Evolutionary conservation across 92 coral and sea anemone species (phyloP).

Genomic region (Bergia puertoricense): DNA sequence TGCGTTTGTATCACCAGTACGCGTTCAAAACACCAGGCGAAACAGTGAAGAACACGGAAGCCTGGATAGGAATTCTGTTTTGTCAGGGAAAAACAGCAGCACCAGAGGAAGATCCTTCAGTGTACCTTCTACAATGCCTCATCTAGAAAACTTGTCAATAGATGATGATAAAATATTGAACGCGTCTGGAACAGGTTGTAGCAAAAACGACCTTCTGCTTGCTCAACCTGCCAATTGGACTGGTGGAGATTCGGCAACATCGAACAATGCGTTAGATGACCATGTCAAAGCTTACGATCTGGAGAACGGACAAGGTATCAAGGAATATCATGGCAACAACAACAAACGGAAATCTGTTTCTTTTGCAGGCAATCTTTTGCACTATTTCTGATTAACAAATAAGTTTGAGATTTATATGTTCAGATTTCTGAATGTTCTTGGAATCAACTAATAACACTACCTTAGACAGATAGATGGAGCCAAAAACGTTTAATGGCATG

Average conservation of each 20-base stretch:
- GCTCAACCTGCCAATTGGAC: background rate
- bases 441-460: too few relatives aligned
- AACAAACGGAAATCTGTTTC: background rate
- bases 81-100: background rate
- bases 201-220: too few relatives aligned
- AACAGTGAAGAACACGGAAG: background rate
- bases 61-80: background rate
- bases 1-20: slow-evolving; percentile 1
- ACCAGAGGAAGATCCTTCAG: background rate
- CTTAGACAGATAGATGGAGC: too few relatives aligned
- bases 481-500: too few relatives aligned
- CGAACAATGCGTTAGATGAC: background rate
- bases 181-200: background rate
- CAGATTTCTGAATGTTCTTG: too few relatives aligned
- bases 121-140: slow-evolving; percentile 1
- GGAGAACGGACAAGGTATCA: background rate
- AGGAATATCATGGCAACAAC: background rate
- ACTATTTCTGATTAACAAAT: too few relatives aligned
- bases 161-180: background rate
- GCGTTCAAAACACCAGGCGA: background rate
- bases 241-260: background rate
- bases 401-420: background rate
- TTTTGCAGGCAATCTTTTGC: background rate
- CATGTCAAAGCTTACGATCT: background rate
- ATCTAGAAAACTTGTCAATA: background rate